Evolutionary conservation across 2,113 vertebrate genomes (phyloP).

Genomic region (Paratilapia polleni): DNA sequence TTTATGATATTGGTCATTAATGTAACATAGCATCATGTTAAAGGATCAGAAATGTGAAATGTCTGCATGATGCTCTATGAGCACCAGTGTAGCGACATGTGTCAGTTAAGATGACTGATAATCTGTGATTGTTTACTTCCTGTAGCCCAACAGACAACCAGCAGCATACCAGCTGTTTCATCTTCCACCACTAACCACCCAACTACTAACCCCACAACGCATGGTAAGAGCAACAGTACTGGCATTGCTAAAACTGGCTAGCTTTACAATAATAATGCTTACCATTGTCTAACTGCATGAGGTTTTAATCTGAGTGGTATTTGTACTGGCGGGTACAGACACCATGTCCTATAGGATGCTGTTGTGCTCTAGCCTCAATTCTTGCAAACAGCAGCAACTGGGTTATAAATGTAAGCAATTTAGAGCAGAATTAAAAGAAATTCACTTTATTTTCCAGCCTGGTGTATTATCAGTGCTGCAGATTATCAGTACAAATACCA

Average conservation of each 20-base stretch:
- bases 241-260: neutral
- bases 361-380: neutral
- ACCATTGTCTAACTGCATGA: neutral
- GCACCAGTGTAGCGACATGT: neutral
- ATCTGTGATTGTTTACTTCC: constrained; percentile 38
- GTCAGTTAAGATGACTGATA: neutral
- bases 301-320: neutral
- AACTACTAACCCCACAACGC: constrained; percentile 57
- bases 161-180: constrained; percentile 16
- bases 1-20: neutral
- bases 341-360: neutral
- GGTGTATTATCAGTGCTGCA: no score
- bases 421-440: no score
- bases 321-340: neutral
- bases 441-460: no score
- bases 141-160: constrained; percentile 50
- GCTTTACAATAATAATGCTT: neutral
- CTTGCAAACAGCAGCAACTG: no score
- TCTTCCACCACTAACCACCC: constrained; percentile 60
- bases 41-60: neutral
- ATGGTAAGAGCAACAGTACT: constrained; percentile 55
- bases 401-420: no score
- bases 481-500: no score
- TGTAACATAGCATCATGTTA: neutral
- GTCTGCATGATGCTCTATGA: neutral